Conservation (phyloP, 2,888 invertebrate genomes). For the Eupithecia tripunctaria region DNA sequence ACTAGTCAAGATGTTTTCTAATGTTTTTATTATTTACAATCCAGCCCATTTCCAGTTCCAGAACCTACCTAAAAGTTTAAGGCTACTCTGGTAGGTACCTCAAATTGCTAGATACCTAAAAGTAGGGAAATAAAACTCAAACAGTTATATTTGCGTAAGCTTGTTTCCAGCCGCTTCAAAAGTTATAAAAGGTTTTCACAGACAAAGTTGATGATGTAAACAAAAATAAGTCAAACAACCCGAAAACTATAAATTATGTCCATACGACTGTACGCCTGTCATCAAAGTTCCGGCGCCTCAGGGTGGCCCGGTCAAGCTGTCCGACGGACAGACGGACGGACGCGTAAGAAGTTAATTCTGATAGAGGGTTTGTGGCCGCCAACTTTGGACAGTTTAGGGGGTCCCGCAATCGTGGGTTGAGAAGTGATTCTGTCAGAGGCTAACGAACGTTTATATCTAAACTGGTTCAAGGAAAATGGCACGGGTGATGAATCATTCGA, state of each 20-base stretch:
- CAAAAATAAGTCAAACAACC: conserved; percentile 12
- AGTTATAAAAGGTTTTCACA: neutral
- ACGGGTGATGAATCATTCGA: neutral
- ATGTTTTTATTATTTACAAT: conserved; percentile 11
- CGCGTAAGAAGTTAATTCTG: conserved; percentile 35
- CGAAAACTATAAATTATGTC: conserved; percentile 37
- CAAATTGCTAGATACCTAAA: neutral
- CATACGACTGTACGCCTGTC: conserved; percentile 34
- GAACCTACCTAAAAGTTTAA: no score
- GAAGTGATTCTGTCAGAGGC: conserved; percentile 12
- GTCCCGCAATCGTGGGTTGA: conserved; percentile 14
- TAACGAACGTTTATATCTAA: conserved; percentile 11
- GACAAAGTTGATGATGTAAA: conserved; percentile 4
- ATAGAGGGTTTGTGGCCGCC: conserved; percentile 34
- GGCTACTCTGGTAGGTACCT: neutral
- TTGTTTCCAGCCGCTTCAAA: neutral
- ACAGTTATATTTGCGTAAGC: neutral
- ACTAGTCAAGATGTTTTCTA: conserved; percentile 19
- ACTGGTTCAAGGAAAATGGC: neutral
- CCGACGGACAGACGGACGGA: conserved; percentile 12
- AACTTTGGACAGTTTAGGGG: conserved; percentile 27
- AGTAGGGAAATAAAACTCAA: neutral
- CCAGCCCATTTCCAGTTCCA: neutral
- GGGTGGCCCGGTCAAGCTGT: conserved; percentile 39
- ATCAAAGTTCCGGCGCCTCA: conserved; percentile 33